These are phyloP conservation scores for Pammene aurita DNA, from an alignment of 2,888 invertebrate species.

Conservation along the genomic window DNA sequence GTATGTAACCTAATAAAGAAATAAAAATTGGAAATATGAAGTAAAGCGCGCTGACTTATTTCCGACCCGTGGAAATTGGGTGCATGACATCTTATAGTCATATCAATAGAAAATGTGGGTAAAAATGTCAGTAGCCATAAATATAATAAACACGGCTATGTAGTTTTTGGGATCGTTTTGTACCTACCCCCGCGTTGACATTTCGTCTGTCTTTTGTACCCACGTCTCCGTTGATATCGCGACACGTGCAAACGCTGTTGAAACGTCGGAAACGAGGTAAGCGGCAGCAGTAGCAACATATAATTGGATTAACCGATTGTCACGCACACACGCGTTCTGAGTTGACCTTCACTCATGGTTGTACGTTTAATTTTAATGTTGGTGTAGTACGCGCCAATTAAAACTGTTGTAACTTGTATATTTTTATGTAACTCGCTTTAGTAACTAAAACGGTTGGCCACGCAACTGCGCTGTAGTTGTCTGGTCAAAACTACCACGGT, in stretches of 20 bases:
- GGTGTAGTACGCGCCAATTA: neutral
- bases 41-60: neutral
- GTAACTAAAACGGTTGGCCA: neutral
- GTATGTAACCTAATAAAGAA: no score
- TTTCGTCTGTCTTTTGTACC: slow-evolving; percentile 3
- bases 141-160: neutral
- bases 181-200: neutral
- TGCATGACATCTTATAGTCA: neutral
- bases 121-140: neutral
- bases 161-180: neutral
- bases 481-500: neutral
- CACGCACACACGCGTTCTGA: slow-evolving; percentile 1
- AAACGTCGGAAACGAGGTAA: slow-evolving; percentile 3
- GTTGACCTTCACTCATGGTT: slow-evolving; percentile 1
- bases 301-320: slow-evolving; percentile 9
- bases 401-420: neutral
- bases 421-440: neutral
- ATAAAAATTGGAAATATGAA: no score
- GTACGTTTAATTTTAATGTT: slow-evolving; percentile 4
- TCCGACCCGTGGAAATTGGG: neutral
- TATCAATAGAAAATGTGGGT: neutral
- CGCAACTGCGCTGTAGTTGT: neutral
- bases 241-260: neutral
- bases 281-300: neutral
- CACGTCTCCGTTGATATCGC: neutral